These are phyloP conservation scores for Sitta carolinensis DNA, from an alignment of 2,797 vertebrate species.

Conservation along the genomic window DNA sequence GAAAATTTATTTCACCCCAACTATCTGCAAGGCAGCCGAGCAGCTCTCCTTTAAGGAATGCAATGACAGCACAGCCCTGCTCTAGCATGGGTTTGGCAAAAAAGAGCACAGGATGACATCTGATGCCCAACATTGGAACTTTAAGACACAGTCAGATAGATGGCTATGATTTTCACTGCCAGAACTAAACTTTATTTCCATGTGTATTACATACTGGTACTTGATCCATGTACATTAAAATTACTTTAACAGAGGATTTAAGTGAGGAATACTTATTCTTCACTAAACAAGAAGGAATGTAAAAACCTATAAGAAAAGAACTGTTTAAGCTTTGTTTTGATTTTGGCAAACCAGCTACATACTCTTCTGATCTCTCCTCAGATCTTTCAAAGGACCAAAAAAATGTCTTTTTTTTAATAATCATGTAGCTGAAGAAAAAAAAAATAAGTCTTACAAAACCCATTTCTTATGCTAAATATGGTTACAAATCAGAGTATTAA, in stretches of 20 bases:
- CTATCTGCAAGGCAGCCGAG: not conserved
- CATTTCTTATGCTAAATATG: conserved; percentile 72
- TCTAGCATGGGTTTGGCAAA: not conserved
- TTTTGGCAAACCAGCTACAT: conserved; percentile 73
- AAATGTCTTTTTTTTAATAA: conserved; percentile 38
- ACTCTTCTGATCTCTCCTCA: conserved; percentile 69
- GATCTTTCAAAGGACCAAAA: conserved; percentile 74
- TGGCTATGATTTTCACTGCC: conserved; percentile 72
- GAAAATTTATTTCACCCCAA: not conserved
- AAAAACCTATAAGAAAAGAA: conserved; percentile 74
- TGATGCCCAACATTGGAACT: conserved; percentile 34
- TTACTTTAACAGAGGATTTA: conserved; percentile 74
- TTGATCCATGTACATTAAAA: conserved; percentile 77
- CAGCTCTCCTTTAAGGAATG: not conserved
- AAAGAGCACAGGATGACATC: not conserved
- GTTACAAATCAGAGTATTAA: conserved; percentile 75
- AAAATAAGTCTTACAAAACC: conserved; percentile 72
- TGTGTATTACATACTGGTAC: conserved; percentile 77
- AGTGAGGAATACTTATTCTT: conserved; percentile 73
- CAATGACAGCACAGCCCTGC: not conserved
- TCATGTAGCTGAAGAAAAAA: conserved; percentile 72
- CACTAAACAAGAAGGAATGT: conserved; percentile 75
- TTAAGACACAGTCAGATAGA: conserved; percentile 73
- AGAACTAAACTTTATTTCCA: conserved; percentile 82
- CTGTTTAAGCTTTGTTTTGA: conserved; percentile 67